phyloP scores from a whole-genome alignment of 2,113 vertebrate genomes.

The Riparia riparia region DNA sequence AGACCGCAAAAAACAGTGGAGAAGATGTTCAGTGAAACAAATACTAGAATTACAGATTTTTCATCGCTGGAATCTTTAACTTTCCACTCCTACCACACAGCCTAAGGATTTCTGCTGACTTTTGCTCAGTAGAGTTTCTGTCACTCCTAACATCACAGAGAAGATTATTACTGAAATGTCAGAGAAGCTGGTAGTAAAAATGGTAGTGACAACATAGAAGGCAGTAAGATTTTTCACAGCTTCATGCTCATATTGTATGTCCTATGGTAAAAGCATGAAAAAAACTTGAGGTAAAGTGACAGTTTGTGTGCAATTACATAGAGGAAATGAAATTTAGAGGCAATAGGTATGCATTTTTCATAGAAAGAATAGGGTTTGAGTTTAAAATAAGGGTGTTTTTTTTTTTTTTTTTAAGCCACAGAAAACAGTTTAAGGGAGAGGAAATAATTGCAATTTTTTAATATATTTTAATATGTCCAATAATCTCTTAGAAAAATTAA shows the following conservation, averaged over 20 bases:
- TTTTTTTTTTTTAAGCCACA: background rate
- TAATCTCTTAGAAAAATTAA: background rate
- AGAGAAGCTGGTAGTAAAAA: background rate
- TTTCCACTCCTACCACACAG: background rate
- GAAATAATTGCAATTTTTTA: background rate
- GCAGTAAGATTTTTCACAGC: background rate
- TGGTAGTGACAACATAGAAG: fast-evolving
- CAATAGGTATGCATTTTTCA: background rate
- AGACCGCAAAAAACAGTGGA: background rate
- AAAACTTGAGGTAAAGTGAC: background rate
- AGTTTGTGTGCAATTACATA: background rate
- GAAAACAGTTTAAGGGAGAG: background rate
- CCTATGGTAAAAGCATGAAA: background rate
- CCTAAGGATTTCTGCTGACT: background rate
- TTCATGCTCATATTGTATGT: background rate
- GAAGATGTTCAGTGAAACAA: background rate
- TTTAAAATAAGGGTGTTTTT: background rate
- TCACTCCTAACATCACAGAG: background rate
- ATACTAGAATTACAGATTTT: background rate
- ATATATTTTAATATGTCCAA: background rate
- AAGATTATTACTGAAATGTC: background rate
- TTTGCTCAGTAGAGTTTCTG: background rate
- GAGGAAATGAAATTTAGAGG: background rate
- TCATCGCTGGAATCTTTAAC: background rate
- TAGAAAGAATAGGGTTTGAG: background rate